Conservation (phyloP, 2,113 vertebrate genomes). For the Halcyon malimbica region DNA sequence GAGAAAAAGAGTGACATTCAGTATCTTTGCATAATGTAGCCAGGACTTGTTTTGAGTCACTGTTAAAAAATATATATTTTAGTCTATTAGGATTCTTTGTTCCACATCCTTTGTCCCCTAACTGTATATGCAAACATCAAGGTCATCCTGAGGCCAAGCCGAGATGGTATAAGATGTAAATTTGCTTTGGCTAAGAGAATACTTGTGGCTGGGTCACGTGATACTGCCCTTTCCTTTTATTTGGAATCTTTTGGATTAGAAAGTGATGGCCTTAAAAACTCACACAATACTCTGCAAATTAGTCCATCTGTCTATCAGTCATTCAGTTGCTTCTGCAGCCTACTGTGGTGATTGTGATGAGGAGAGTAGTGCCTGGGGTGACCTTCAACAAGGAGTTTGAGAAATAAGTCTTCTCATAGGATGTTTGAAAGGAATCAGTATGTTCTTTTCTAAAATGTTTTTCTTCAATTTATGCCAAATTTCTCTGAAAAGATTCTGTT, state of each 20-base stretch:
- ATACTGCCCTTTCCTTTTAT: slow-evolving; percentile 46
- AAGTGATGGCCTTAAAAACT: not conserved
- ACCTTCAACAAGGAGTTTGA: not conserved
- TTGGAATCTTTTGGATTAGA: slow-evolving; percentile 24
- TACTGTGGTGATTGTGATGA: not conserved
- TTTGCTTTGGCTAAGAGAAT: slow-evolving; percentile 34
- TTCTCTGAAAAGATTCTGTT: not conserved
- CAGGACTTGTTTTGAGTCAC: not conserved
- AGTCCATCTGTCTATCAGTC: slow-evolving; percentile 21
- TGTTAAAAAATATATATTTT: not conserved
- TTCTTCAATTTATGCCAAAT: not conserved
- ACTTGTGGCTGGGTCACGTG: slow-evolving; percentile 44
- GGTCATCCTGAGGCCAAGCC: slow-evolving; percentile 3
- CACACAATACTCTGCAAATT: slow-evolving; percentile 31
- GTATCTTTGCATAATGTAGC: not conserved
- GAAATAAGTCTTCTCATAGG: not conserved
- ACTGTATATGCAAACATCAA: not conserved
- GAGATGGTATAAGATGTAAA: slow-evolving; percentile 17
- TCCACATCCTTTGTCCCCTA: not conserved
- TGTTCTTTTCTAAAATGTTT: not conserved
- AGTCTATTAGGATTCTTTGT: not conserved
- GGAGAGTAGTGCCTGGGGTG: not conserved
- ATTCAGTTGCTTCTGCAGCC: not conserved
- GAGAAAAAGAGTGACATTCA: not conserved
- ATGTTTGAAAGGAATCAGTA: not conserved